Conservation (phyloP, 2,113 vertebrate genomes). For the Chaenocephalus aceratus region DNA sequence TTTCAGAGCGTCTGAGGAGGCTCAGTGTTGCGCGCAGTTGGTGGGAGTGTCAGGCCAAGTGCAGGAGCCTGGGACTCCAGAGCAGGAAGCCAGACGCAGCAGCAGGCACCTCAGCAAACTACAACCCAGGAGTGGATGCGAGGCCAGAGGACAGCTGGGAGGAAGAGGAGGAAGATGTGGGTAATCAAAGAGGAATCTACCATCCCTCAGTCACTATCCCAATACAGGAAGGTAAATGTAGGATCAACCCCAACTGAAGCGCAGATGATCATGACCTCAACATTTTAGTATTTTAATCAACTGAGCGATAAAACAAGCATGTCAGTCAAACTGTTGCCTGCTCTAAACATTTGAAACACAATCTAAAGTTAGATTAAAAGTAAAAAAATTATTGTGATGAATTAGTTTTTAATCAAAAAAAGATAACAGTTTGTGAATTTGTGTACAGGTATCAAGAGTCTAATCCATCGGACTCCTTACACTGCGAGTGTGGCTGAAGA, state of each 20-base stretch:
- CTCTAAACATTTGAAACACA: neutral
- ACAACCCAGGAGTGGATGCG: slow-evolving; percentile 84
- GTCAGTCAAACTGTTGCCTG: neutral
- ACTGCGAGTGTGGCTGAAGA: slow-evolving; percentile 84
- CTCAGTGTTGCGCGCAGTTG: slow-evolving; percentile 89
- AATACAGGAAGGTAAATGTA: slow-evolving; percentile 81
- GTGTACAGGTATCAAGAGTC: slow-evolving; percentile 72
- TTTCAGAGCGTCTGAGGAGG: slow-evolving; percentile 90
- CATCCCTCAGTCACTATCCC: slow-evolving; percentile 60
- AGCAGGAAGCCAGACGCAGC: slow-evolving; percentile 81
- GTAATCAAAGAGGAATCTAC: slow-evolving; percentile 62
- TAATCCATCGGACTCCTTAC: slow-evolving; percentile 72
- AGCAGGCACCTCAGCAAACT: slow-evolving; percentile 83
- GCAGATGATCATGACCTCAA: slow-evolving; percentile 3
- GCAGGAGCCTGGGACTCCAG: slow-evolving; percentile 91
- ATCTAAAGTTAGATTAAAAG: neutral
- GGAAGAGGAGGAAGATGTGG: slow-evolving; percentile 68
- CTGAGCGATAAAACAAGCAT: neutral
- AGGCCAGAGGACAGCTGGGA: slow-evolving; percentile 76
- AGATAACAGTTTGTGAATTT: slow-evolving; percentile 4
- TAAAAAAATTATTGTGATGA: neutral
- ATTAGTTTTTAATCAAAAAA: neutral
- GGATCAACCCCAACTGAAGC: slow-evolving; percentile 22
- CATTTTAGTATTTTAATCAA: slow-evolving; percentile 7
- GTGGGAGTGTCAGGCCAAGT: slow-evolving; percentile 91